Base-by-base conservation (phyloP, 2,888 invertebrate genomes). In the Epinotia brunnichana region DNA sequence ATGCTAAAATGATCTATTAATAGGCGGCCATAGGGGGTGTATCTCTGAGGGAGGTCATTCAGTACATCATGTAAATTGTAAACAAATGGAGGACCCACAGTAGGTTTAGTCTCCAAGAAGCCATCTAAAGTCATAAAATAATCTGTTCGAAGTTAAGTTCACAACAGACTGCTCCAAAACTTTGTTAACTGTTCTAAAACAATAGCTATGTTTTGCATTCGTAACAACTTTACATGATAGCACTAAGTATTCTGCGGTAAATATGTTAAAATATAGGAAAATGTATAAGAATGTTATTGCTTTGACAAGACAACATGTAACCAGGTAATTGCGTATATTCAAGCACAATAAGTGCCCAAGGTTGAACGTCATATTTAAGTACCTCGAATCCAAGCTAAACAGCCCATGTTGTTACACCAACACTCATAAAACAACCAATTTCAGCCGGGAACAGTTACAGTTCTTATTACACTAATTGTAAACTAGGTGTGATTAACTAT, bases 301-400 rank as follows among this genome's bases (percentile, higher is more conserved):
- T 35, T 53, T 54, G 19, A 51, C 24, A 69, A 51, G 19, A 51
- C 24, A 69, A 51, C 24, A 61, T 17, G 59, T 44, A 48, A 24
- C 17, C 67, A 70, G 53, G 44, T 57, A 71, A 73, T 74, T 71
- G 71, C 74, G 70, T 74, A 64, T 68, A 70, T 64, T 70, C 66
- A 73, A 75, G 74, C 70, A 75, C 64, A 74, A 74, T 73, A 73
- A 75, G 29, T 70, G 56, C 75, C 71, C 76, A 83, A 84, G 80
- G 78, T 82, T 84, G 82, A 79, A 87, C 84, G 86, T 86, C 90
- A 87, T 73, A 61, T 61, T 24, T 54, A 64, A 44, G 51, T 87
- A 92, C 91, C 92, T 90, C 89, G 86, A 75, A 93, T 87, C 89
- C 92, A 92, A 79, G 88, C 84, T 83, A 92, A 78, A 82, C 91